These are phyloP conservation scores for Rattus rattus DNA, from an alignment of 2,113 vertebrate genomes.

Conservation along the genomic window DNA sequence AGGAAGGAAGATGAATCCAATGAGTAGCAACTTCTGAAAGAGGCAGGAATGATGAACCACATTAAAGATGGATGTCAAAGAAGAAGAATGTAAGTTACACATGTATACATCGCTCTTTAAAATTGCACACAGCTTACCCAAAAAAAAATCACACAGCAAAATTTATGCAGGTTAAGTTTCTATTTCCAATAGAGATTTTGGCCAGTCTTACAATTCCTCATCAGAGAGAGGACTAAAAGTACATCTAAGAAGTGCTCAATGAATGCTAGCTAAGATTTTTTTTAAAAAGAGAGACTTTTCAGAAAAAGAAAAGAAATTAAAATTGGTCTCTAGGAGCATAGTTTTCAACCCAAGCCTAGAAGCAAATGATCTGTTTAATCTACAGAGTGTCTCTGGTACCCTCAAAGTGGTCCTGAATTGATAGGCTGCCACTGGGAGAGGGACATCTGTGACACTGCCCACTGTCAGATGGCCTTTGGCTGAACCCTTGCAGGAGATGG, in stretches of 20 bases:
- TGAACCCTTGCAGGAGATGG: background rate
- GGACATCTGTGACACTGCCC: background rate
- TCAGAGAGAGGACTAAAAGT: background rate
- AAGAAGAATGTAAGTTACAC: constrained; percentile 18
- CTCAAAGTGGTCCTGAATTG: background rate
- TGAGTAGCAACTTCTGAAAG: constrained; percentile 37
- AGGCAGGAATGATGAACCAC: background rate
- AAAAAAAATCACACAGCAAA: constrained; percentile 23
- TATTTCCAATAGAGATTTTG: constrained; percentile 9
- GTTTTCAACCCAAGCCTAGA: constrained; percentile 7
- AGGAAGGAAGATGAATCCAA: background rate
- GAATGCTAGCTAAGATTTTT: background rate
- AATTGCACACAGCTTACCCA: background rate
- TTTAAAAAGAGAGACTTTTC: background rate
- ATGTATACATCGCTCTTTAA: background rate
- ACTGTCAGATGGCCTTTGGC: background rate
- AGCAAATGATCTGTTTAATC: background rate
- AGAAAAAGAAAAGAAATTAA: background rate
- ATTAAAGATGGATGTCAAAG: constrained; percentile 35
- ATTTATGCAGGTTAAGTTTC: background rate
- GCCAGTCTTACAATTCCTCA: background rate
- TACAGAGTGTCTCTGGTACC: background rate
- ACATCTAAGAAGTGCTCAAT: background rate
- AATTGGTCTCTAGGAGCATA: background rate
- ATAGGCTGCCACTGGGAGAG: background rate